Evolutionary conservation across 2,113 vertebrate genomes (phyloP), one percentile per base, ranked within the genome.

Genomic region (Eublepharis macularius): DNA sequence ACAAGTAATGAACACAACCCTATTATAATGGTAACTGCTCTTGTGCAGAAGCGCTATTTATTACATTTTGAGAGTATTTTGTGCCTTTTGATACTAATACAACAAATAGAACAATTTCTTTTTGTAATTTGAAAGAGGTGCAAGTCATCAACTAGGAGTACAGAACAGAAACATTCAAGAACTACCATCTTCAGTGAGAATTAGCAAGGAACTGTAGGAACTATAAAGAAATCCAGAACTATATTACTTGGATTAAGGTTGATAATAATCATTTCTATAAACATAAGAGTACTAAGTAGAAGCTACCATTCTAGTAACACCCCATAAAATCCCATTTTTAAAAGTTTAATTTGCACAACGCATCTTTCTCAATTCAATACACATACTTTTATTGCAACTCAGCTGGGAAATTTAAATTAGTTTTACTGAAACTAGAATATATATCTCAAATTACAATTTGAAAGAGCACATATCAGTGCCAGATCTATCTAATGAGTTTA

Each of bases 321-420:
- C 66, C 70, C 0, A 0, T 0, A 3, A 65, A 63, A 10, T 87
- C 57, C 77, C 75, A n/a, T 90, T 32, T n/a, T 76, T 54, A 76
- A 76, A n/a, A 85, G 78, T 0, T 1, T 65, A 17, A 82, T 90
- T 82, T 60, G 5, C 9, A 76, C 11, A 91, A 72, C 21, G 72
- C 19, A 84, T 77, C 80, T 70, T 86, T 70, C 34, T 75, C 66
- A 0, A n/a, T 79, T n/a, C 80, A 65, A 57, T 79, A 76, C 24
- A 72, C 49, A 84, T 80, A 41, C 24, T 90, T 92, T 88, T 90
- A 89, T 54, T 91, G 82, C 73, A 19, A n/a, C 0, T 1, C 82
- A 85, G 76, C 76, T 75, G 77, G 86, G 76, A 84, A 88, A 82
- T 6, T 29, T 83, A 90, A 93, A 92, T 88, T 84, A 86, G 60